Base-by-base conservation (phyloP, 2,888 invertebrate species). In the Ochropacha duplaris region DNA sequence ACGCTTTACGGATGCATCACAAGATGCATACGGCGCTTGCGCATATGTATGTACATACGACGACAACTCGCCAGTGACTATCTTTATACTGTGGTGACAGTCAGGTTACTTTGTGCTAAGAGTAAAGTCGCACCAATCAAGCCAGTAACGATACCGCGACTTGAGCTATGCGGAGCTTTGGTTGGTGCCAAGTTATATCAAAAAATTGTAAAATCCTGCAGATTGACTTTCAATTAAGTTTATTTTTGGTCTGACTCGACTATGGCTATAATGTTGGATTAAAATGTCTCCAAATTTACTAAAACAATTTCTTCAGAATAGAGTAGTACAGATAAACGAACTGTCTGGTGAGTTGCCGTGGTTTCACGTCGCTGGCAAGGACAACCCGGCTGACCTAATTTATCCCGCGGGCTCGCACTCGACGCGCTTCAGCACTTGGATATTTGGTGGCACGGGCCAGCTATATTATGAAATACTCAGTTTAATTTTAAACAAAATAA, bases 121-220 rank as follows among this genome's bases (percentile, higher is more conserved):
- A n/a, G n/a, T n/a, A n/a, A n/a, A n/a, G n/a, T n/a, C n/a, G n/a
- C n/a, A n/a, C n/a, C n/a, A 55, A n/a, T 65, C 0, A 74, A 72
- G 55, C 50, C 60, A 8, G 39, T 60, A 9, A 65, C 58, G 9
- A 60, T 74, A 19, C 70, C 71, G 4, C 55, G 70, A 19, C 56
- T 74, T 6, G 74, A 76, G 34, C 54, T 74, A 14, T 72, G 70
- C 49, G 74, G 67, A 3, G 74, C 71, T 0, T 54, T 71, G 24
- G 31, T 71, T 57, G 64, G 66, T 22, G 60, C 74, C 4, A 55
- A 58, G 22, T 56, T 72, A 50, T 64, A 65, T 24, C 11, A 50
- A 8, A 67, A 64, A 55, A 58, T 67, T 36, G 54, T 34, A 1
- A 28, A 58, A 26, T 63, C 67, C 8, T 49, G 68, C 8, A 22